phyloP scores from a whole-genome alignment of 2,888 invertebrate genomes.

The Erpobdella octoculata region DNA sequence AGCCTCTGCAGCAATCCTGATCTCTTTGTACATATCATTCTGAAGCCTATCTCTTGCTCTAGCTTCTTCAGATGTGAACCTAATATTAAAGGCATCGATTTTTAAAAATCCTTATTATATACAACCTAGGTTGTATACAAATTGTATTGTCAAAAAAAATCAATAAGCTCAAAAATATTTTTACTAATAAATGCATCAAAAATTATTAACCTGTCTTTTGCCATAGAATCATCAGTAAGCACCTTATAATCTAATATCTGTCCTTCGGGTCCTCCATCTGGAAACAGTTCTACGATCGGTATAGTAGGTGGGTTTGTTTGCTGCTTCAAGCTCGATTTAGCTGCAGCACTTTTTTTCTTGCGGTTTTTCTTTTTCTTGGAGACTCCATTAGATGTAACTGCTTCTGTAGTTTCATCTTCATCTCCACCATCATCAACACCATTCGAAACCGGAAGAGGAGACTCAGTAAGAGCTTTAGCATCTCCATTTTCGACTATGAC shows the following conservation, averaged over 20 bases:
- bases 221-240: slow-evolving; percentile 62
- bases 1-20: slow-evolving; percentile 91
- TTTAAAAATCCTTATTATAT: slow-evolving; percentile 53
- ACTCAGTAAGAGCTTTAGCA: slow-evolving; percentile 65
- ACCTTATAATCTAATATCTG: slow-evolving; percentile 76
- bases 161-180: not conserved
- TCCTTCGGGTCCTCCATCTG: slow-evolving; percentile 72
- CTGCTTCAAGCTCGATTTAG: slow-evolving; percentile 36
- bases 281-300: slow-evolving; percentile 74
- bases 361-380: slow-evolving; percentile 35
- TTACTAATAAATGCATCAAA: not conserved
- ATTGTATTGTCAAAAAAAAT: not conserved
- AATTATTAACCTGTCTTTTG: slow-evolving; percentile 23
- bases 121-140: not conserved
- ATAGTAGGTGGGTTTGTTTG: slow-evolving; percentile 65
- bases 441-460: not conserved
- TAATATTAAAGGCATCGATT: slow-evolving; percentile 77
- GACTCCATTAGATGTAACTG: slow-evolving; percentile 32
- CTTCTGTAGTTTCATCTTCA: slow-evolving; percentile 28
- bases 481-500: slow-evolving; percentile 61
- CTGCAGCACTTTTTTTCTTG: slow-evolving; percentile 29
- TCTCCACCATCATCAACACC: slow-evolving; percentile 28
- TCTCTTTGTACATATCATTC: slow-evolving; percentile 84
- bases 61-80: slow-evolving; percentile 65
- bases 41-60: slow-evolving; percentile 80